Base-by-base conservation (phyloP, 2,113 vertebrate species). In the Meriones unguiculatus region DNA sequence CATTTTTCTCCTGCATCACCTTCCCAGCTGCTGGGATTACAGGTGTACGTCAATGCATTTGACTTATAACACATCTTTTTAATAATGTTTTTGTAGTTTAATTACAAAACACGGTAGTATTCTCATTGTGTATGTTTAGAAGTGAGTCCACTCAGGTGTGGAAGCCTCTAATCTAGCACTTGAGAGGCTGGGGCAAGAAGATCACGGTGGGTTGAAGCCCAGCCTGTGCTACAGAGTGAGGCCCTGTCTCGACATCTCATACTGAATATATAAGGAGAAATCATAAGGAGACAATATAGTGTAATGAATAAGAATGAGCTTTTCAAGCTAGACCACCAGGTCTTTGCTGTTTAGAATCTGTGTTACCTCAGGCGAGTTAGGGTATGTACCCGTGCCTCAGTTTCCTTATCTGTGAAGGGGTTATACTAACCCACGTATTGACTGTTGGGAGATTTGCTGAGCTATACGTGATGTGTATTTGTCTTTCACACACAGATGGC, bases 401-500 rank as follows among this genome's bases (percentile, higher is more conserved):
- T 57, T 91, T 84, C 64, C 80, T 93, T 70, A 46, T 92, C 50
- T 75, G 0, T 88, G 38, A 77, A 50, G 35, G 70, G 54, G 73
- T 25, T 32, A 25, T 41, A 57, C 38, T 30, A 57, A 28, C 24
- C 82, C 57, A 41, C 50, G 35, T 41, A 28, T 65, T 69, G 17
- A 38, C 78, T 73, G 35, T 94, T 93, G 75, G 89, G 64, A 89
- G 85, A 80, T 69, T 86, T 92, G 86, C 46, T 78, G 24, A 65
- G 65, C 89, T 95, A 52, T 30, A 25, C 67, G 8, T 38, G 18
- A 25, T 46, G 96, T 94, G 38, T 32, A 85, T 25, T 92, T 2
- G 15, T 91, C 46, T 14, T 86, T 8, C 54, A 0, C 28, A 35
- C 7, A 30, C 94, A 99, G 99, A 99, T 99, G 99, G 99, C 99